Evolutionary conservation across 1,140 invertebrate species (phyloP).

Genomic region (Radopholus similis): DNA sequence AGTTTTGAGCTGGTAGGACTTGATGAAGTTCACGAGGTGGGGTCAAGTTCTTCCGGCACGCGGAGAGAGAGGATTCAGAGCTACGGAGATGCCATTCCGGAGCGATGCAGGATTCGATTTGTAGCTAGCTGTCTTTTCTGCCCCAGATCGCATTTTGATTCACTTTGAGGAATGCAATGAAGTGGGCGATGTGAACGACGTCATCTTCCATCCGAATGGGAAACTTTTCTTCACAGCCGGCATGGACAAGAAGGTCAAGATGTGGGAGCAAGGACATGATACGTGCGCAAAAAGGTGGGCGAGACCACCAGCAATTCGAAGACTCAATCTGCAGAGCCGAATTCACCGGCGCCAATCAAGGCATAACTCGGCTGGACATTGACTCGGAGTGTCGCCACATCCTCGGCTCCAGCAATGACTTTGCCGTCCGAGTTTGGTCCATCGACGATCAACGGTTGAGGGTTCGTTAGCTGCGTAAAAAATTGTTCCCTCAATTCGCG

Average conservation of each 20-base stretch:
- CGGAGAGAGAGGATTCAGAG: slow-evolving; percentile 10
- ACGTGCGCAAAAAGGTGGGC: slow-evolving; percentile 27
- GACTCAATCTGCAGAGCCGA: slow-evolving; percentile 12
- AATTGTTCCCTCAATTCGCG: not conserved
- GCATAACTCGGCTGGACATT: slow-evolving; percentile 39
- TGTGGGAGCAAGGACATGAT: slow-evolving; percentile 28
- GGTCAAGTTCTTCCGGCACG: not conserved
- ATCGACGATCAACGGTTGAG: slow-evolving; percentile 38
- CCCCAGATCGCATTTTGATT: not conserved
- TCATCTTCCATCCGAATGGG: slow-evolving; percentile 37
- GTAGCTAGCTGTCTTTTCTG: slow-evolving; percentile 7
- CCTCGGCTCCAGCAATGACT: slow-evolving; percentile 40
- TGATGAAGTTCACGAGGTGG: not conserved
- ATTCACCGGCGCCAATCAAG: slow-evolving; percentile 37
- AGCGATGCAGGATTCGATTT: slow-evolving; percentile 36
- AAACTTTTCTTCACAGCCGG: slow-evolving; percentile 41
- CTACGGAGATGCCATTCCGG: slow-evolving; percentile 29
- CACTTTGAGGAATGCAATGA: slow-evolving; percentile 43
- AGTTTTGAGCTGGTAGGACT: slow-evolving; percentile 17
- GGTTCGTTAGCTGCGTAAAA: not conserved
- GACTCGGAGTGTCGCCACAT: slow-evolving; percentile 24
- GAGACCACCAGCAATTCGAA: not conserved
- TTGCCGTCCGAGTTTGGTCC: slow-evolving; percentile 27
- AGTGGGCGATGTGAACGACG: slow-evolving; percentile 41
- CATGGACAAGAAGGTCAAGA: slow-evolving; percentile 40